Percentiles rank a stretch among this genome's conserved stretches.
Evolutionary conservation across 2,888 invertebrate genomes (phyloP).

Genomic region (Aricia artaxerxes): DNA sequence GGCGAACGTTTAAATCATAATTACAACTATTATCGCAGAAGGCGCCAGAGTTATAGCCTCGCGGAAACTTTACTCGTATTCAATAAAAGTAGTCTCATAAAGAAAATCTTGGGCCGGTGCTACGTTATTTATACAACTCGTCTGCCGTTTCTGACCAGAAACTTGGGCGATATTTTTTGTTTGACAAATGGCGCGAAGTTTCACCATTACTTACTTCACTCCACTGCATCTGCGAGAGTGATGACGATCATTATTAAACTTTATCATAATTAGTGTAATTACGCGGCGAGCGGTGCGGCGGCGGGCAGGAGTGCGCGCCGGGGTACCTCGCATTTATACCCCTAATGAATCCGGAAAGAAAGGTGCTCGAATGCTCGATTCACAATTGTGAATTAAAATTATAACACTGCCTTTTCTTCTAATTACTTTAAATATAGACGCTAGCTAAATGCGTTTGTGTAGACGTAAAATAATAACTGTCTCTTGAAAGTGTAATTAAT

Average conservation of each 20-base stretch:
- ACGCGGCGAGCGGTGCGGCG: neutral
- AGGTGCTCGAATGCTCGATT: constrained; percentile 8
- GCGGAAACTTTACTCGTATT: constrained; percentile 27
- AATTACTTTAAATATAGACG: neutral
- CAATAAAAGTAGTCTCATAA: constrained; percentile 30
- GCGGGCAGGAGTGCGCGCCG: neutral
- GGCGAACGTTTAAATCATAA: constrained; percentile 14
- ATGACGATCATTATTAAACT: constrained; percentile 15
- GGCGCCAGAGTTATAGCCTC: constrained; percentile 7
- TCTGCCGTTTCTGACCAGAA: constrained; percentile 67
- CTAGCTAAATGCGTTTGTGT: neutral
- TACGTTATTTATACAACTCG: constrained; percentile 71
- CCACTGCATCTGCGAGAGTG: constrained; percentile 11
- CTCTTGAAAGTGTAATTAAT: too few species aligned
- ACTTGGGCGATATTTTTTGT: constrained; percentile 76
- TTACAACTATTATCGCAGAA: constrained; percentile 14
- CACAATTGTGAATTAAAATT: neutral
- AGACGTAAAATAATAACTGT: too few species aligned
- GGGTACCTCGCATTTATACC: neutral
- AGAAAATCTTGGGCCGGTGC: constrained; percentile 51
- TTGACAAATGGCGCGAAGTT: constrained; percentile 75
- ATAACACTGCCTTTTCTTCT: neutral
- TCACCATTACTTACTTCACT: constrained; percentile 32
- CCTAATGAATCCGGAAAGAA: neutral
- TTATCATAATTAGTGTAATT: constrained; percentile 9